A percentile compares a stretch with the other conserved stretches of the same genome.
Evolutionary conservation across 30 jellyfish, hydroid and myxozoan genomes (phyloP).

Genomic region (Cassiopea xamachana): DNA sequence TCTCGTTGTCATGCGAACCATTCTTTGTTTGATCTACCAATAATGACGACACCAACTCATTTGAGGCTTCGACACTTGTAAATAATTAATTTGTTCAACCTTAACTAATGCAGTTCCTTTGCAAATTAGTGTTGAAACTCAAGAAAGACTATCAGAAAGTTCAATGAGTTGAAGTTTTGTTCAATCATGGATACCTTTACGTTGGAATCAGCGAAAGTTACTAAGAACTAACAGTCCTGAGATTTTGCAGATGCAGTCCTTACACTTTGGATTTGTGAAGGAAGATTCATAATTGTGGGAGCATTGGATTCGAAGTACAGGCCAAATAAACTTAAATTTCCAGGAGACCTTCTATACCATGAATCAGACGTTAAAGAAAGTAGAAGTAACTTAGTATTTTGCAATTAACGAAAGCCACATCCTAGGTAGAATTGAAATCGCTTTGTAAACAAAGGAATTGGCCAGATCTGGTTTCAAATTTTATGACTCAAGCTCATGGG

Average conservation of each 20-base stretch:
- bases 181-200: neutral
- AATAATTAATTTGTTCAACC: conserved; percentile 32
- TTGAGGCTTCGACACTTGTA: neutral
- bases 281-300: neutral
- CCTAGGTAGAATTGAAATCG: neutral
- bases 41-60: conserved; percentile 8
- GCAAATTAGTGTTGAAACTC: neutral
- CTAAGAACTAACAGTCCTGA: neutral
- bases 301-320: neutral
- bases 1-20: conserved; percentile 75
- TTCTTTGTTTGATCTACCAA: neutral
- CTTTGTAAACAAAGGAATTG: neutral
- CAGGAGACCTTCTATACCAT: neutral
- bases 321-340: neutral
- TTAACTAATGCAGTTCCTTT: neutral
- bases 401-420: neutral
- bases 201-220: neutral
- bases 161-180: neutral
- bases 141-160: neutral
- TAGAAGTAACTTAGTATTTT: neutral
- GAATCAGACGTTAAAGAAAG: neutral
- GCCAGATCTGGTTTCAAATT: neutral
- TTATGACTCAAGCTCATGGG: neutral
- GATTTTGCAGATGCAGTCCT: neutral
- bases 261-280: neutral